Evolutionary conservation across 2,888 invertebrate genomes (phyloP), one percentile per base, ranked within the genome.

Genomic region (Macropis europaea): DNA sequence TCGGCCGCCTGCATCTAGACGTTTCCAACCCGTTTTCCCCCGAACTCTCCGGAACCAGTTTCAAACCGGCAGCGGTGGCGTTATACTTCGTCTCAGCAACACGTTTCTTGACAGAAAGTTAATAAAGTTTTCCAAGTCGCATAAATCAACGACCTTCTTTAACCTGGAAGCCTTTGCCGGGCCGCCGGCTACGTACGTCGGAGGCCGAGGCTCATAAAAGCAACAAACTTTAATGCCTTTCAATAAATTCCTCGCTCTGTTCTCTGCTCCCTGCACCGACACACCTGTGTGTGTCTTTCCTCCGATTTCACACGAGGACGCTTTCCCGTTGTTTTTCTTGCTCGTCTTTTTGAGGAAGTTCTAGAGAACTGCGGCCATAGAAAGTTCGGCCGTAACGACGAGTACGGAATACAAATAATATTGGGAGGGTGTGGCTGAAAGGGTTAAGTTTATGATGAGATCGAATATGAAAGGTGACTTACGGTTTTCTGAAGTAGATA

Each of bases 51-150:
- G 32, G 56, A 6, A 34, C 19, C 28, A 22, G 38, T 52, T 19
- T 42, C 38, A 36, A 42, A 64, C 59, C 36, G 17, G 5, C 50
- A 15, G 26, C 30, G 7, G 26, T 15, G 48, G 30, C 56, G 59
- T 52, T 74, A 50, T 38, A 50, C 71, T 67, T 60, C 61, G 71
- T 64, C 73, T n/a, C 54, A 76, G 77, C 80, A 79, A 76, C 82
- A 76, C 77, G 76, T 80, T 79, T 80, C 82, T 82, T 83, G 84
- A 84, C 84, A 81, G 82, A 80, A 77, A 83, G 82, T 84, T 85
- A 82, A 84, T 82, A 84, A 86, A 86, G 81, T 86, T 87, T 82
- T 82, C 79, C 74, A 85, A 81, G 83, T 84, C 77, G 82, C 85
- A 87, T 87, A 87, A 86, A 86, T 87, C 86, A 87, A 78, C 84